A percentile compares a stretch with the other conserved stretches of the same genome.
phyloP scores from a whole-genome alignment of 2,113 vertebrate species.

The Chaetorhynchus papuensis region DNA sequence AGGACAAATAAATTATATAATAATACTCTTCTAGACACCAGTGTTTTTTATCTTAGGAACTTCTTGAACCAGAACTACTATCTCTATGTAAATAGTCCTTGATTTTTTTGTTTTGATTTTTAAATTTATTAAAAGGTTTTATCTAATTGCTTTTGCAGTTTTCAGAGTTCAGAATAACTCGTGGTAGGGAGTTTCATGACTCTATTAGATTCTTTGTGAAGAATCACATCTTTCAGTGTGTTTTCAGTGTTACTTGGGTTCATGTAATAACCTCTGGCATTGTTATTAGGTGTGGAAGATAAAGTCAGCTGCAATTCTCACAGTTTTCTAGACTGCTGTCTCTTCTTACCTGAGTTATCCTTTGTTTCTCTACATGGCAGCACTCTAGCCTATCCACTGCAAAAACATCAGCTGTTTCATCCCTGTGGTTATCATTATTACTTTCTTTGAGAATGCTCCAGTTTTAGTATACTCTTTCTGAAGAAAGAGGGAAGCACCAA shows the following conservation, averaged over 20 bases:
- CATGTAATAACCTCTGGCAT: neutral
- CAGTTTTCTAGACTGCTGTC: neutral
- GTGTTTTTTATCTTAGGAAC: neutral
- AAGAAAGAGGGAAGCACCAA: neutral
- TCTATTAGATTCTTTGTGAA: neutral
- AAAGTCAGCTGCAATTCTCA: neutral
- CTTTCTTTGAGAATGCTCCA: neutral
- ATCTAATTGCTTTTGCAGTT: neutral
- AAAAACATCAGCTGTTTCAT: neutral
- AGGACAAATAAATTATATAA: neutral
- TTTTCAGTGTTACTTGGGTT: neutral
- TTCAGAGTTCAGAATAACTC: neutral
- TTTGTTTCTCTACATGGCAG: neutral
- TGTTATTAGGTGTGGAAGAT: neutral
- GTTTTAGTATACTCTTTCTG: neutral
- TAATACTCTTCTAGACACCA: neutral
- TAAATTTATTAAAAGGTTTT: neutral
- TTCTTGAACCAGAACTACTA: neutral
- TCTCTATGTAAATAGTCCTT: neutral
- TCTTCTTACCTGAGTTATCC: neutral
- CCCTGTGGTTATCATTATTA: neutral
- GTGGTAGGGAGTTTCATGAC: neutral
- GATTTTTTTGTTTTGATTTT: neutral
- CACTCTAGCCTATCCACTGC: neutral
- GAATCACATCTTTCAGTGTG: neutral